Conservation (phyloP, 2,113 vertebrate genomes). For the Prinia subflava region DNA sequence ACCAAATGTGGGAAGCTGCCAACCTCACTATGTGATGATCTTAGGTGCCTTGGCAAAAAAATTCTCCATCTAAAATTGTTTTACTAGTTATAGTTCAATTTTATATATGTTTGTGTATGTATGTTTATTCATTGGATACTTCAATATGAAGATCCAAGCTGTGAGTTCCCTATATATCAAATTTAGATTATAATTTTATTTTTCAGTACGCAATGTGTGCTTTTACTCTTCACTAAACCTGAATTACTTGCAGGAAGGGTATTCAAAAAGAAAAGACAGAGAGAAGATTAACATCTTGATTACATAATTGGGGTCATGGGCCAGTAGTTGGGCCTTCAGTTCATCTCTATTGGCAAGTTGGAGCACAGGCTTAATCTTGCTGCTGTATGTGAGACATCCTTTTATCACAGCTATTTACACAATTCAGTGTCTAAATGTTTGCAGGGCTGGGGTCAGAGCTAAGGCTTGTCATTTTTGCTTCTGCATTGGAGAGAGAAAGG, state of each 20-base stretch:
- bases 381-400: not conserved
- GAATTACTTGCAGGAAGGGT: not conserved
- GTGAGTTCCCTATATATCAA: not conserved
- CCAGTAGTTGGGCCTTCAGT: not conserved
- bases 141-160: not conserved
- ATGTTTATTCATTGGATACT: not conserved
- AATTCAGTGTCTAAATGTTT: not conserved
- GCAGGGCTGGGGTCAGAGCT: not conserved
- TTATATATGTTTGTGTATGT: not conserved
- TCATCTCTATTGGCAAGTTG: not conserved
- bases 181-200: not conserved
- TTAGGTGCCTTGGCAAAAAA: not conserved
- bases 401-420: not conserved
- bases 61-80: not conserved
- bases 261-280: not conserved
- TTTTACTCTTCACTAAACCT: not conserved
- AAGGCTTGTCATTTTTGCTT: not conserved
- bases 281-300: not conserved
- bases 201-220: not conserved
- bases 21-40: not conserved
- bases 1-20: not conserved
- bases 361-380: not conserved
- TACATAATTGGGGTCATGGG: not conserved
- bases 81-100: not conserved
- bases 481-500: not conserved